A percentile compares a stretch with the other conserved stretches of the same genome.
Conservation (phyloP, 2,888 invertebrate species). For the Plagiodera versicolora region DNA sequence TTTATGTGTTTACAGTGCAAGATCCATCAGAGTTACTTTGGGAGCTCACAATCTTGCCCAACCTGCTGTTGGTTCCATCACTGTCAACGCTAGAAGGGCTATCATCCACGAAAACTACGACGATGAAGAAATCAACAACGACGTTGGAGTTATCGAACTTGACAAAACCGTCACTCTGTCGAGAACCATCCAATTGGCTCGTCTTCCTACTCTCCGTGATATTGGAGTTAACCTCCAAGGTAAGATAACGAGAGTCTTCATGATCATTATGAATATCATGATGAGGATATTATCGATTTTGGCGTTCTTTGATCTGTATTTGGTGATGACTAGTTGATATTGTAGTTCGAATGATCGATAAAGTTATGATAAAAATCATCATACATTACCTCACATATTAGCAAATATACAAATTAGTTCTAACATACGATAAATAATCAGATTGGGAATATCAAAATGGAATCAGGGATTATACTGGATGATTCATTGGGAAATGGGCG, state of each 20-base stretch:
- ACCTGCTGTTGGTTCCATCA: neutral
- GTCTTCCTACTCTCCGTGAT: constrained; percentile 2
- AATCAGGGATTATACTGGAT: too few relatives aligned
- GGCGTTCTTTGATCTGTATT: too few relatives aligned
- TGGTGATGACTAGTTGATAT: too few relatives aligned
- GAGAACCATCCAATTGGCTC: neutral
- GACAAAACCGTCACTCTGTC: neutral
- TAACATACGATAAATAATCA: too few relatives aligned
- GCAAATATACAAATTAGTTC: too few relatives aligned
- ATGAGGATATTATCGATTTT: too few relatives aligned
- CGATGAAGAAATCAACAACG: neutral
- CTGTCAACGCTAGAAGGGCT: neutral
- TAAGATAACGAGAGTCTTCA: neutral
- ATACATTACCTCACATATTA: too few relatives aligned
- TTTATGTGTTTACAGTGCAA: constrained; percentile 3
- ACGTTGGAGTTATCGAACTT: constrained; percentile 11
- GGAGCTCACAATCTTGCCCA: constrained; percentile 9
- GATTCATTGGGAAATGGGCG: too few relatives aligned
- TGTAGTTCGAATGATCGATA: too few relatives aligned
- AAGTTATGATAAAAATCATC: too few relatives aligned
- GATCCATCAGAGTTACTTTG: neutral
- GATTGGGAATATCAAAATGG: too few relatives aligned
- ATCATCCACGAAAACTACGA: constrained; percentile 8
- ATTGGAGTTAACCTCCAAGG: neutral
- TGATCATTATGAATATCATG: too few relatives aligned